These are phyloP conservation scores for Rhopalosiphum nymphaeae DNA, from an alignment of 2,888 invertebrate species.

Conservation along the genomic window DNA sequence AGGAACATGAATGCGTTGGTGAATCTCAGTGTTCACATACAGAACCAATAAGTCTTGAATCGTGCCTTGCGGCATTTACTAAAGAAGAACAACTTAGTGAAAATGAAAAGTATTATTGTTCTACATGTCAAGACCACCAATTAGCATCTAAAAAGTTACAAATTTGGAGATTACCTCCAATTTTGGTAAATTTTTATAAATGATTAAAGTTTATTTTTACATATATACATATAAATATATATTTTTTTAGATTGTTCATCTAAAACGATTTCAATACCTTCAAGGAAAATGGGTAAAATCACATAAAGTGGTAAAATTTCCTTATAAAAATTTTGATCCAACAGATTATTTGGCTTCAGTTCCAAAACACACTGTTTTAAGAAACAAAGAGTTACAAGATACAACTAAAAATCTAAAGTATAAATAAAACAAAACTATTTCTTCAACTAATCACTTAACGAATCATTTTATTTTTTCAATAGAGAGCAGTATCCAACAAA, in stretches of 20 bases:
- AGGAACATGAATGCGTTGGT: conserved; percentile 82
- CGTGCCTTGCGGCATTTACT: conserved; percentile 90
- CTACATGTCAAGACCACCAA: conserved; percentile 84
- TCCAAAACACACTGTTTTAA: conserved; percentile 81
- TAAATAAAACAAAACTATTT: conserved; percentile 24
- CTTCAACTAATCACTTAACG: neutral
- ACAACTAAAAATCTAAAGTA: conserved; percentile 68
- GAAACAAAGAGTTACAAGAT: conserved; percentile 75
- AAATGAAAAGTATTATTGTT: conserved; percentile 88
- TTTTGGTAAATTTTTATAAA: conserved; percentile 76
- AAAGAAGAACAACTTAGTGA: conserved; percentile 83
- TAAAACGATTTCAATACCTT: conserved; percentile 92
- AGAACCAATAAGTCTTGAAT: conserved; percentile 86
- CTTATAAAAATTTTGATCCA: conserved; percentile 87
- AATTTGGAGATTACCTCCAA: conserved; percentile 91
- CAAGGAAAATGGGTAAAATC: conserved; percentile 95
- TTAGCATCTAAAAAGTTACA: conserved; percentile 91
- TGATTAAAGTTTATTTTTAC: neutral
- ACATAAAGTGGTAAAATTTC: conserved; percentile 92
- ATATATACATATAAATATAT: neutral
- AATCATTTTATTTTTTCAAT: conserved; percentile 27
- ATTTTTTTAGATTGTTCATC: conserved; percentile 83
- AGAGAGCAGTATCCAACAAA: conserved; percentile 35
- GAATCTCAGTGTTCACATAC: conserved; percentile 80
- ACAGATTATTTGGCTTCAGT: conserved; percentile 87